Percentiles rank a stretch among this genome's conserved stretches.
Evolutionary conservation across 2,888 invertebrate species (phyloP).

Genomic region (Tridacna crocea): DNA sequence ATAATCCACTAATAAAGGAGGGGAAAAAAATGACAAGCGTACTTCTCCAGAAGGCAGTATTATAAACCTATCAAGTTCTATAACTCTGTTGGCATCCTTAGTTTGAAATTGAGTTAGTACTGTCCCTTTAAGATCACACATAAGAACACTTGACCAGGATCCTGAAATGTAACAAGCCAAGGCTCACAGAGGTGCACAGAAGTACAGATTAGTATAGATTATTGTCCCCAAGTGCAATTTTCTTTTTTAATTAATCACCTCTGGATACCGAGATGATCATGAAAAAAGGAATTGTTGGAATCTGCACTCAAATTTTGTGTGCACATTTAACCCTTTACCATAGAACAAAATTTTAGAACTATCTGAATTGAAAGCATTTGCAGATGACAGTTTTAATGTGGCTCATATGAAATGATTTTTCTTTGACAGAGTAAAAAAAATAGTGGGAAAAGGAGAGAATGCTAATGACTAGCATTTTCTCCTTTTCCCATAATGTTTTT

Average conservation of each 20-base stretch:
- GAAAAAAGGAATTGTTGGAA: too few relatives aligned
- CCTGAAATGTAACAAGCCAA: conserved; percentile 45
- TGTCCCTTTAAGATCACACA: conserved; percentile 62
- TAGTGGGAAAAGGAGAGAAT: background rate
- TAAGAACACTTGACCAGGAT: conserved; percentile 66
- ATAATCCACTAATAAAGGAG: too few relatives aligned
- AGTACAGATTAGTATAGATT: too few relatives aligned
- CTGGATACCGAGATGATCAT: too few relatives aligned
- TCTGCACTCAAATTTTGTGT: too few relatives aligned
- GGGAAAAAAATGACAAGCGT: too few relatives aligned
- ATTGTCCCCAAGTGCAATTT: background rate
- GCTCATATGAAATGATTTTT: too few relatives aligned
- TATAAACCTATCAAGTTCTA: background rate
- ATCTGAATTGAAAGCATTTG: too few relatives aligned
- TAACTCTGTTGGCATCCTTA: background rate
- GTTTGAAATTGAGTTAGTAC: background rate
- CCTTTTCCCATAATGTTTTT: background rate
- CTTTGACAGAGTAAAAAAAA: background rate
- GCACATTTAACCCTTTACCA: background rate
- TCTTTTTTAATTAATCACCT: too few relatives aligned
- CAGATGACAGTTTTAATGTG: too few relatives aligned
- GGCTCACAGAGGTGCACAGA: too few relatives aligned
- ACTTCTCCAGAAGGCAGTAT: background rate
- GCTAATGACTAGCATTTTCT: background rate
- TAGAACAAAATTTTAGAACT: too few relatives aligned